phyloP scores from a whole-genome alignment of 2,797 vertebrate species.

The Crenichthys baileyi region DNA sequence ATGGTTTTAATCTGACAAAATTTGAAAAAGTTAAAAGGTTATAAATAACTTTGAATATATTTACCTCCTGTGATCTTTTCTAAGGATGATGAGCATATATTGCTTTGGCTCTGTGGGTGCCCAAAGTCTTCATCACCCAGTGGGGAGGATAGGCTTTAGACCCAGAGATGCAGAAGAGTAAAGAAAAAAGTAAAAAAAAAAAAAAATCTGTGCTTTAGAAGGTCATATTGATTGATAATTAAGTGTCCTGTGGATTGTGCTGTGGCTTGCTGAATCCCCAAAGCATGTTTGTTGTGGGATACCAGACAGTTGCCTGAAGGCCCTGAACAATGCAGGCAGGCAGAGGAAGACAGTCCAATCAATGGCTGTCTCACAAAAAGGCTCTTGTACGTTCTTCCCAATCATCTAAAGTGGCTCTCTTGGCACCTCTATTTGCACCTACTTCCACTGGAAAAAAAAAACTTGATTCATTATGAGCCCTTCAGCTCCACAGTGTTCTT shows the following conservation, averaged over 20 bases:
- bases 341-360: conserved; percentile 74
- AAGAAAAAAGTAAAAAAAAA: conserved; percentile 34
- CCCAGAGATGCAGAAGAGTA: conserved; percentile 45
- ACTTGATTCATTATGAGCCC: conserved; percentile 51
- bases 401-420: conserved; percentile 66
- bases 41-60: conserved; percentile 13
- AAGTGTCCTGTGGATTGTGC: conserved; percentile 62
- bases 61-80: conserved; percentile 53
- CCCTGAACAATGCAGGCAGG: conserved; percentile 62
- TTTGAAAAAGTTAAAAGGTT: not conserved
- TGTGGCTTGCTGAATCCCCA: conserved; percentile 54
- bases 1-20: not conserved
- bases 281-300: conserved; percentile 70
- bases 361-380: conserved; percentile 64
- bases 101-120: conserved; percentile 55
- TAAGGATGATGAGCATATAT: conserved; percentile 66
- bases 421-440: conserved; percentile 43
- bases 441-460: conserved; percentile 27
- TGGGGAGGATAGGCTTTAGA: conserved; percentile 37
- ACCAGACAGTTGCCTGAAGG: conserved; percentile 64
- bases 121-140: conserved; percentile 58
- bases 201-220: conserved; percentile 57
- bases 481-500: conserved; percentile 24
- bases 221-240: conserved; percentile 79
- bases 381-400: conserved; percentile 57